These are phyloP conservation scores for Dascyllus trimaculatus DNA, from an alignment of 2,113 vertebrate species.

Conservation along the genomic window DNA sequence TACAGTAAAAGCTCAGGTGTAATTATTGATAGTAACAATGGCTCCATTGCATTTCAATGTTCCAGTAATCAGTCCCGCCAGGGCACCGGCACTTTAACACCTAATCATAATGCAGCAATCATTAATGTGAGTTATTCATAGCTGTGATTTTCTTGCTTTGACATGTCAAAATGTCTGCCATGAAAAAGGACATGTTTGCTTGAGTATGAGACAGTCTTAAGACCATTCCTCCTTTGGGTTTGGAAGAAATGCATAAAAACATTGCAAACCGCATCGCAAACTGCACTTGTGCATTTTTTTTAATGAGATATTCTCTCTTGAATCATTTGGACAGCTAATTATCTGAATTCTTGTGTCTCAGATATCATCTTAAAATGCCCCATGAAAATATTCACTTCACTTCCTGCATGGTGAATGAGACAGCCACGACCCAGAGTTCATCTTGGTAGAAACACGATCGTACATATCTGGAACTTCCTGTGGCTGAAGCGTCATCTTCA, in stretches of 20 bases:
- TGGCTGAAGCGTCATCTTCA: neutral
- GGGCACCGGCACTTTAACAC: neutral
- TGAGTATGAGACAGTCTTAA: neutral
- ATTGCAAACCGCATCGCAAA: neutral
- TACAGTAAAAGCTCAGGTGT: neutral
- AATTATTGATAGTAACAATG: neutral
- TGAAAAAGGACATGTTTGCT: neutral
- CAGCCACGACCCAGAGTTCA: constrained; percentile 28
- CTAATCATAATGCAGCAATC: neutral
- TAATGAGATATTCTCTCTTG: neutral
- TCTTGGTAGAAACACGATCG: neutral
- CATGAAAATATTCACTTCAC: neutral
- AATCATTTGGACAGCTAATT: constrained; percentile 14
- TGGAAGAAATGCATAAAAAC: neutral
- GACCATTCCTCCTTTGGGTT: neutral
- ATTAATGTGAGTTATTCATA: neutral
- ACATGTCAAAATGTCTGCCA: neutral
- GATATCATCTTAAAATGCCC: neutral
- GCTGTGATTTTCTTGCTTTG: neutral
- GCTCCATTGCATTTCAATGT: neutral
- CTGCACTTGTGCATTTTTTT: neutral
- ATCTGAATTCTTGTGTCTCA: neutral
- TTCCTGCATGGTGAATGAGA: constrained; percentile 25
- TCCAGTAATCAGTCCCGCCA: neutral
- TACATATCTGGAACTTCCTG: neutral